Percentiles rank a stretch among this genome's conserved stretches.
Evolutionary conservation across 2,888 invertebrate genomes (phyloP).

Genomic region (Nemotelus nigrinus): DNA sequence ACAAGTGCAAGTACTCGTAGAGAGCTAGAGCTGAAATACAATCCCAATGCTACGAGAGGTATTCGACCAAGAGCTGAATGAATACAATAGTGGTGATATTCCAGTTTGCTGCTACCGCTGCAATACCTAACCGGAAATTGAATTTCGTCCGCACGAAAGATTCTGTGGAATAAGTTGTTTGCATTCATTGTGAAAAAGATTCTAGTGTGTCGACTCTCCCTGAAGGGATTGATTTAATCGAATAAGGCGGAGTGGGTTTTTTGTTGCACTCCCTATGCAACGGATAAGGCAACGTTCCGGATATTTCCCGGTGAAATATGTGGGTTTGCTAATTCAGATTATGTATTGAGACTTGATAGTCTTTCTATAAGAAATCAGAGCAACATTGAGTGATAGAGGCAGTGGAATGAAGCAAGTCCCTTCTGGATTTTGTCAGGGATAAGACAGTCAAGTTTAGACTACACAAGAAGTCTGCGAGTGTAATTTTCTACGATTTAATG

Average conservation of each 20-base stretch:
- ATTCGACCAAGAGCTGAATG: not conserved
- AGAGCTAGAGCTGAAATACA: conserved; percentile 6
- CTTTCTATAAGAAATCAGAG: too few species aligned
- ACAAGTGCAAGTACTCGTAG: not conserved
- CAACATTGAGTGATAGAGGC: too few species aligned
- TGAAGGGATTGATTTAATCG: conserved; percentile 11
- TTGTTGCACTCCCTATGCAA: not conserved
- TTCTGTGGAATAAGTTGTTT: conserved; percentile 19
- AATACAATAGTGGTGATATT: not conserved
- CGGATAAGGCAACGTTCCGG: too few species aligned
- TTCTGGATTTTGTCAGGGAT: too few species aligned
- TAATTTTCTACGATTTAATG: too few species aligned
- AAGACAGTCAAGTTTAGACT: too few species aligned
- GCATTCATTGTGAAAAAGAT: conserved; percentile 21
- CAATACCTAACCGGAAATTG: conserved; percentile 27
- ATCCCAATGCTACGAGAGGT: conserved; percentile 20
- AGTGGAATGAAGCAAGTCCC: too few species aligned
- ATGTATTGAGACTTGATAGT: too few species aligned
- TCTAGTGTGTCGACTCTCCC: not conserved
- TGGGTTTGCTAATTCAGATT: too few species aligned
- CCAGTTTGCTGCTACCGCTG: too few species aligned
- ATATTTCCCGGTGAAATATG: too few species aligned
- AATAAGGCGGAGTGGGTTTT: not conserved
- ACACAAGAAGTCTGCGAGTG: too few species aligned
- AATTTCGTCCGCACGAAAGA: conserved; percentile 27